Evolutionary conservation across 2,797 vertebrate genomes (phyloP), one percentile per base, ranked within the genome.

Genomic region (Thripadectes ignobilis): DNA sequence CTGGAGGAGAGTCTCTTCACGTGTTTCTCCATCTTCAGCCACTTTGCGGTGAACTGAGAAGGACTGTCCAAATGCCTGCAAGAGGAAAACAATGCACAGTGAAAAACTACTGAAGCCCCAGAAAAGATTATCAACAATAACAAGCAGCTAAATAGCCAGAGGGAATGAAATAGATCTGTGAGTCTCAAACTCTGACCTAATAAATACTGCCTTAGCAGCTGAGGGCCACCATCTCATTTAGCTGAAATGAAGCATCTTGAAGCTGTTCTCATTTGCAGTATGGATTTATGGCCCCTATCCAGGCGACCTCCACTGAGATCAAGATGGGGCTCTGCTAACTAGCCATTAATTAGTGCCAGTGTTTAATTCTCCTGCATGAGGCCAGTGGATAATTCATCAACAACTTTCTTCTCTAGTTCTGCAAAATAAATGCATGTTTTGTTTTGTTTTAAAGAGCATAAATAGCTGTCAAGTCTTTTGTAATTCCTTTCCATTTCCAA

Each of bases 41-140:
- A 99, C 99, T 96, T 99, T 99, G 39, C 99, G 99, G 97, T 99
- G 99, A 96, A 98, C 98, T 4, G 98, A 99, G 96, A 99, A 99
- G 38, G 99, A 99, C 94, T 99, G 99, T 63, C 99, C 99, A 46
- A 99, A 99, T 0, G 99, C 99, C 99, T 99, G 97, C 22, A 77
- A 76, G 72, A 92, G 45, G 38, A 85, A 93, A 96, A 93, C 18
- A 89, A 71, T 0, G 11, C 72, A 79, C n/a, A 41, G 26, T 46
- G 3, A 78, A 78, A 68, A 43, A 77, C 8, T 12, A 17, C 43
- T 45, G 55, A 73, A 93, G 58, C 18, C 24, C 27, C 26, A 24
- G 16, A 76, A 77, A 46, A 43, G 71, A 23, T 10, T 8, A 68
- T 2, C 29, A 75, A 22, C 26, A 43, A 24, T 10, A n/a, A 41